Base-by-base conservation (phyloP, 2,888 invertebrate genomes). In the Arge pagana region DNA sequence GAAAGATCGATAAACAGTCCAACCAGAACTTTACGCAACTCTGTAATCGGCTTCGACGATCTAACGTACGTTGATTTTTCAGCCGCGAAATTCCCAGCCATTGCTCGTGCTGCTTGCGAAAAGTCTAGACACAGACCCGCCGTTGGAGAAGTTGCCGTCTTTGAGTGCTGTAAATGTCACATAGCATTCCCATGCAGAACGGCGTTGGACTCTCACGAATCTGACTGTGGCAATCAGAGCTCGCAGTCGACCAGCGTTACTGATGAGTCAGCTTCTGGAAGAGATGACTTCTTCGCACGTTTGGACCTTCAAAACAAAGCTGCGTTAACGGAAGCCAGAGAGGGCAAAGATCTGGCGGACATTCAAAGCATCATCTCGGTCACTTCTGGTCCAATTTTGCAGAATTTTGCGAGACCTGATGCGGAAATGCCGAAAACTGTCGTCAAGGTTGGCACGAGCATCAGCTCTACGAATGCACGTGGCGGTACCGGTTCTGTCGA, bases 351-450 rank as follows among this genome's bases (percentile, higher is more conserved):
- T 66, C 79, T 93, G 56, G 93, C 93, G 36, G 93, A 93, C 67
- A 92, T 93, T 57, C 89, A 89, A 71, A 89, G 90, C 21, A 92
- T 93, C 58, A 80, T 92, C 48, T 87, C 87, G 16, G 86, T 91
- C 60, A 89, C 91, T 23, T 87, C 88, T 1, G 66, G 69, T 0
- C 68, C 63, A 64, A 72, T 64, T 23, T 21, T 33, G 11, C 26
- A 49, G 18, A 50, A 43, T 37, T 49, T 42, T 36, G 19, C 50
- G 18, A 55, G 71, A 3, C 63, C 68, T 1, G 70, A 72, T 18
- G 56, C 68, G 0, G 64, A 68, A 33, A 72, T 71, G 0, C 71
- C 71, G 0, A 72, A 67, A 48, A 52, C 58, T 53, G 49, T 63
- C 48, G 41, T 65, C 48, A 54, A 63, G 52, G 56, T 63, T n/a